Evolutionary conservation across 2,113 vertebrate species (phyloP).

Genomic region (Brachyistius frenatus): DNA sequence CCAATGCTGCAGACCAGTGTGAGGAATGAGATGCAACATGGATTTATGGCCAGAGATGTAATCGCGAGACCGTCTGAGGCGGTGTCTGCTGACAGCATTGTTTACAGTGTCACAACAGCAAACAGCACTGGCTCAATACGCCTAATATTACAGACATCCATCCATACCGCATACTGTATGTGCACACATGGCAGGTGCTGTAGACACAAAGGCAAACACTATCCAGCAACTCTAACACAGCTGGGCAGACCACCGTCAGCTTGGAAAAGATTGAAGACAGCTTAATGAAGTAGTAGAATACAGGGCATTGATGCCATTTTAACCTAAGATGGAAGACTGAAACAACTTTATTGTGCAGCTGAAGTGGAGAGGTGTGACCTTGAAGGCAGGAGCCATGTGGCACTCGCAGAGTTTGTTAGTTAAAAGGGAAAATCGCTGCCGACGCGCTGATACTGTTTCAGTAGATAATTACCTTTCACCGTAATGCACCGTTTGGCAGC

Average conservation of each 20-base stretch:
- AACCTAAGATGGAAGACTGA: not conserved
- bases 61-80: not conserved
- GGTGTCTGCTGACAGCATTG: not conserved
- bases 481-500: constrained; percentile 42
- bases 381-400: not conserved
- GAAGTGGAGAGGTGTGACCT: not conserved
- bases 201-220: not conserved
- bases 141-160: not conserved
- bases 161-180: not conserved
- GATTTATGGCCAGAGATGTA: not conserved
- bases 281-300: not conserved
- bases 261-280: not conserved
- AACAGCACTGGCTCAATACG: not conserved
- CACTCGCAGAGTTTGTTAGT: not conserved
- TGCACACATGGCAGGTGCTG: not conserved
- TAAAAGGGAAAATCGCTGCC: not conserved
- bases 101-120: not conserved
- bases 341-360: not conserved
- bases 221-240: no score
- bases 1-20: no score
- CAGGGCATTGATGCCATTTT: not conserved
- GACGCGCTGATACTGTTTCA: constrained; percentile 6
- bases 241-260: not conserved
- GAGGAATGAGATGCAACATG: no score
- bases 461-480: constrained; percentile 20